Percentiles rank a stretch among this genome's conserved stretches.
These are phyloP conservation scores for Bombyx mori DNA, from an alignment of 1,140 invertebrate species.

Conservation along the genomic window ASM3026992v2 NC_085118.1:8231001-8231500, in stretches of 20 bases:
- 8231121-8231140: too few species aligned
- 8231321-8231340: constrained; percentile 36
- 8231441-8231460: constrained; percentile 49
- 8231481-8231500: constrained; percentile 52
- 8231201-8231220: too few species aligned
- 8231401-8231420: constrained; percentile 51
- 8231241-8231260: constrained; percentile 25
- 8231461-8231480: constrained; percentile 26
- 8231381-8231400: constrained; percentile 37
- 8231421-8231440: constrained; percentile 55
- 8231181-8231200: too few species aligned
- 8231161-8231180: too few species aligned
- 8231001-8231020: too few species aligned
- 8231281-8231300: constrained; percentile 25
- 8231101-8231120: too few species aligned
- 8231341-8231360: constrained; percentile 25
- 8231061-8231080: too few species aligned
- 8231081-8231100: too few species aligned
- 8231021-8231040: too few species aligned
- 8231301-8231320: constrained; percentile 40
- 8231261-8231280: constrained; percentile 36
- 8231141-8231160: too few species aligned
- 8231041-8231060: too few species aligned
- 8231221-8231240: constrained; percentile 4
- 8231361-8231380: constrained; percentile 42